Conservation (phyloP, 2,113 vertebrate species). For the Psittacus erithacus region DNA sequence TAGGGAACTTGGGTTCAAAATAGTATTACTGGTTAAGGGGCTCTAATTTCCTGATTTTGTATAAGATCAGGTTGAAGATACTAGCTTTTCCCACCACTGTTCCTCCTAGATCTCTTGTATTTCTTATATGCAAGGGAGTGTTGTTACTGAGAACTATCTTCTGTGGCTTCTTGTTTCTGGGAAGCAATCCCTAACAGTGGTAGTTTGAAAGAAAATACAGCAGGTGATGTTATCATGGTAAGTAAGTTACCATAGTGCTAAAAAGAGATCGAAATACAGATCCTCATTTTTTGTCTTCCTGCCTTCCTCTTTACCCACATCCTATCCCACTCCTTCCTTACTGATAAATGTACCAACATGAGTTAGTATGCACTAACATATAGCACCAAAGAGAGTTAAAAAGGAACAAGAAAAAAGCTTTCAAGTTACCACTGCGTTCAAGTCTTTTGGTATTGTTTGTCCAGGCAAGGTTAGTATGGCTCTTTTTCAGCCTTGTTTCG, state of each 20-base stretch:
- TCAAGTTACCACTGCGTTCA: not conserved
- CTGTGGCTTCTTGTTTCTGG: not conserved
- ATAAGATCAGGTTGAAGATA: not conserved
- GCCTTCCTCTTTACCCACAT: not conserved
- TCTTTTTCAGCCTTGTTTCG: not conserved
- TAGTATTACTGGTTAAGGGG: not conserved
- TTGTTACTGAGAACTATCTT: not conserved
- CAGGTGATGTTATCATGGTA: not conserved
- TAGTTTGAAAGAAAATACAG: not conserved
- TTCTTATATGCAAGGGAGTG: not conserved
- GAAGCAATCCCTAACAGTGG: not conserved
- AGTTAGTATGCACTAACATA: not conserved
- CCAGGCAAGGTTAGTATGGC: not conserved
- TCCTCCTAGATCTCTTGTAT: not conserved
- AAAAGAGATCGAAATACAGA: not conserved
- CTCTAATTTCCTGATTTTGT: not conserved
- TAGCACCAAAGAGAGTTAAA: not conserved
- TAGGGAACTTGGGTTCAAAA: not conserved
- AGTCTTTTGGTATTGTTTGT: not conserved
- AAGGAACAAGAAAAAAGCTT: not conserved
- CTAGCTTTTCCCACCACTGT: not conserved
- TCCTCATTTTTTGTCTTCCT: not conserved
- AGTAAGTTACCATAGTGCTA: not conserved
- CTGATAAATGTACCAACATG: not conserved
- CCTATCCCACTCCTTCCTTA: not conserved